Evolutionary conservation across 2,797 vertebrate species (phyloP), one percentile per base, ranked within the genome.

Genomic region (Coranthus polyacanthus): DNA sequence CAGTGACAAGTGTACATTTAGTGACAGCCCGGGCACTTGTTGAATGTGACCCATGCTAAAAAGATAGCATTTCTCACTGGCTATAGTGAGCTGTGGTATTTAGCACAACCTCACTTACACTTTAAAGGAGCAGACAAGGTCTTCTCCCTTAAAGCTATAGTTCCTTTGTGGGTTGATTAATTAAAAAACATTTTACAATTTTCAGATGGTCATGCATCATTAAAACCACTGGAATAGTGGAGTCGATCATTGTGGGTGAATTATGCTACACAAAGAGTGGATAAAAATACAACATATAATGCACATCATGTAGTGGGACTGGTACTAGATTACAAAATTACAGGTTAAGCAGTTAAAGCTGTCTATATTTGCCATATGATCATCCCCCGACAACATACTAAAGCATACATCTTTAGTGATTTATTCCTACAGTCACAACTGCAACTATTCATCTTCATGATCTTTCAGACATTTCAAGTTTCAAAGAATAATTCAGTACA

Each of bases 401-500:
- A 47, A 75, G 65, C 61, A 70, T 42, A 57, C 47, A 73, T 64
- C 39, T 55, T 75, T 22, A 69, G 16, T 51, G 58, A 57, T 74
- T 77, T 41, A 59, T 53, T 58, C 42, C 42, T 45, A 18, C 71
- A 6, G 13, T 73, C 45, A 43, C 15, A 79, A 69, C 54, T 12
- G 5, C 32, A 79, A n/a, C 56, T 24, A 56, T 75, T 72, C 2
- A 64, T 61, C 57, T 71, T 76, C 15, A 67, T 45, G 36, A 77
- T 64, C 38, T 76, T 76, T 79, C 42, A 70, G 79, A 81, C 59
- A 78, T 77, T 85, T 88, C 77, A 87, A 88, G 86, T 89, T 89
- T 86, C 49, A 85, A 89, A 88, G 68, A 76, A 88, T 83, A 83
- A 75, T 88, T 87, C 66, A 82, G 72, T 81, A 68, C 72, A 82